Conservation (phyloP, 2,888 invertebrate species). For the Eumacrocentrus americanus region DNA sequence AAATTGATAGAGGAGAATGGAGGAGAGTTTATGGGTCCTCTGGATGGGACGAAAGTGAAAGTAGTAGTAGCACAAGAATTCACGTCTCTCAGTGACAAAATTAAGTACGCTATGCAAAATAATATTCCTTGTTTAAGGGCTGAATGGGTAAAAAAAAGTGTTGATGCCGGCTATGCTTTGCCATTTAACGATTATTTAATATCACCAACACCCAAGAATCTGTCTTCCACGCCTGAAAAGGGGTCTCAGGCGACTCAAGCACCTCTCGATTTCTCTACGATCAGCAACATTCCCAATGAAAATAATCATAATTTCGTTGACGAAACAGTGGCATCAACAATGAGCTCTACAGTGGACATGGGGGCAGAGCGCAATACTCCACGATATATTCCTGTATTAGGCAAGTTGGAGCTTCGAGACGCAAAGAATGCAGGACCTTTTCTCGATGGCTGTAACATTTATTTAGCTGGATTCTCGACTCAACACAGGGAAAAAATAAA, state of each 20-base stretch:
- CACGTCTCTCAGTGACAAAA: constrained; percentile 70
- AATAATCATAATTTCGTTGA: constrained; percentile 42
- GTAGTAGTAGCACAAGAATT: constrained; percentile 63
- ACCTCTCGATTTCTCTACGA: constrained; percentile 62
- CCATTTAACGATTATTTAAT: constrained; percentile 68
- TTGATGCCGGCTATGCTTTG: constrained; percentile 72
- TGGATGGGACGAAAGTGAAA: constrained; percentile 66
- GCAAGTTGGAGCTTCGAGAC: constrained; percentile 67
- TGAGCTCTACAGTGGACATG: constrained; percentile 28
- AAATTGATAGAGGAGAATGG: constrained; percentile 77
- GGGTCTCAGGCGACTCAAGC: constrained; percentile 38
- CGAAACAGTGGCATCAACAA: constrained; percentile 47
- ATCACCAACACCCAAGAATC: constrained; percentile 62
- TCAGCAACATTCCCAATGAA: constrained; percentile 60
- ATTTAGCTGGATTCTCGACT: constrained; percentile 71
- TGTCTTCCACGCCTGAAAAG: constrained; percentile 75
- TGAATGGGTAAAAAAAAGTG: constrained; percentile 83
- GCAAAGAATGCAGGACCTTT: constrained; percentile 79
- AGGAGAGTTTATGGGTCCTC: constrained; percentile 66
- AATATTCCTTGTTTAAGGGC: constrained; percentile 74
- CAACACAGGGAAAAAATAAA: constrained; percentile 72
- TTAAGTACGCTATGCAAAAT: constrained; percentile 67
- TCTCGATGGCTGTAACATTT: constrained; percentile 86
- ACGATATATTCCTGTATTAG: constrained; percentile 42
- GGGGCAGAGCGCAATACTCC: neutral